Evolutionary conservation across 2,113 vertebrate genomes (phyloP), one percentile per base, ranked within the genome.

Genomic region (Pyxicephalus adspersus): DNA sequence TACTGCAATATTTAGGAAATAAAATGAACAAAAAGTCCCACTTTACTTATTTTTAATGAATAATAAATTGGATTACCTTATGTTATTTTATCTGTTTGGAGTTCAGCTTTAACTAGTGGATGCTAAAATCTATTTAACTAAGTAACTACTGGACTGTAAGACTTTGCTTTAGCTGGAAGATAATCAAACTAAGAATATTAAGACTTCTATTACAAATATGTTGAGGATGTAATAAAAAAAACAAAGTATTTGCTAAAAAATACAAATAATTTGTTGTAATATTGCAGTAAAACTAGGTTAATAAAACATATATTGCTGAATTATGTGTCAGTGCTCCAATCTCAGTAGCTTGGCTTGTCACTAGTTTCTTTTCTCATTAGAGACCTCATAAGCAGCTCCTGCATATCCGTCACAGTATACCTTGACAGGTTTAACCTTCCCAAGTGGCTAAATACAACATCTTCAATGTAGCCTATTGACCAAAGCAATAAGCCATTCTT

Each of bases 401-500:
- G 91, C 88, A 92, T 96, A 98, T 99, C 96, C 94, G 94, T 98
- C 95, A 98, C 91, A 86, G 90, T 91, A 92, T 91, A 93, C 90
- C 93, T 91, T 97, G 96, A 98, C 95, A 97, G 95, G 90, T 95
- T 95, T 97, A 97, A 96, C 96, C 95, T 98, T 99, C 96, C 97
- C 96, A 96, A 94, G 96, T 91, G 95, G 95, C 95, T 93, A 93
- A 93, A 95, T 91, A 93, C 93, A 93, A 94, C 94, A 94, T 98
- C 95, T 95, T 96, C 94, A 95, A 92, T 90, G 95, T 93, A 94
- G 94, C 95, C 95, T 96, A 98, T 97, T 99, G 98, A 98, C 98
- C 95, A 97, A 97, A 95, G 97, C 96, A 98, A 99, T 99, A 99
- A 99, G 96, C 96, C 96, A 95, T 98, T 96, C 95, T 97, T 94